Evolutionary conservation across 2,797 vertebrate genomes (phyloP).

Genomic region (Ctenopoma multispine): DNA sequence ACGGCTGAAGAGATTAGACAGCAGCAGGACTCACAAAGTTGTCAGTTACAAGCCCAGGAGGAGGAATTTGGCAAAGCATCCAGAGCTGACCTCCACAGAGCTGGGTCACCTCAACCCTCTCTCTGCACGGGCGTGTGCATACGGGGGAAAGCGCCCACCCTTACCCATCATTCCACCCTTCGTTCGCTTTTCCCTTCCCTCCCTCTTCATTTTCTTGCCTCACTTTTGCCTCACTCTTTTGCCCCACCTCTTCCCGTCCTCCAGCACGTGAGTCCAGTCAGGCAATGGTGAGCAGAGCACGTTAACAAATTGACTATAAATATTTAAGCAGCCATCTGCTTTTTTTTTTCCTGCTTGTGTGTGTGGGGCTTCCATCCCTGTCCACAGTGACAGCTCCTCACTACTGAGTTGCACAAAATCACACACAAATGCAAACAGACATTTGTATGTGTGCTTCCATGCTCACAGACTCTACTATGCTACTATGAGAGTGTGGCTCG

Average conservation of each 20-base stretch:
- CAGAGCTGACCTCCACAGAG: not conserved
- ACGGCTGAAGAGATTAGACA: slow-evolving; percentile 10
- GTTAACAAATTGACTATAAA: slow-evolving; percentile 58
- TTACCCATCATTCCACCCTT: not conserved
- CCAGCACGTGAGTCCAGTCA: slow-evolving; percentile 39
- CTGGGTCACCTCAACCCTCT: not conserved
- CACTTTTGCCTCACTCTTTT: not conserved
- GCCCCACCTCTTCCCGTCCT: not conserved
- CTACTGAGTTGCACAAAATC: not conserved
- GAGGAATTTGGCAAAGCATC: not conserved
- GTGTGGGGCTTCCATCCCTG: slow-evolving; percentile 4
- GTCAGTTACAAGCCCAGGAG: not conserved
- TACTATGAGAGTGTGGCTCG: not conserved
- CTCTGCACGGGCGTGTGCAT: not conserved
- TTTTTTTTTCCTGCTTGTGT: slow-evolving; percentile 11
- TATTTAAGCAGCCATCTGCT: slow-evolving; percentile 60
- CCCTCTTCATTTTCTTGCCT: not conserved
- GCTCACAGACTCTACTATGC: not conserved
- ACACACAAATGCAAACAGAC: slow-evolving; percentile 11
- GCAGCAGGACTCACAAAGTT: not conserved
- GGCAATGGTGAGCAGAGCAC: slow-evolving; percentile 36
- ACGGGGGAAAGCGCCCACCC: not conserved
- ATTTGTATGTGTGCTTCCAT: not conserved
- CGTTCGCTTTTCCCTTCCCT: not conserved
- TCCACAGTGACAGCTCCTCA: slow-evolving; percentile 15